A percentile compares a stretch with the other conserved stretches of the same genome.
Conservation (phyloP, 1,140 invertebrate species). For the Sweltsa coloradensis region DNA sequence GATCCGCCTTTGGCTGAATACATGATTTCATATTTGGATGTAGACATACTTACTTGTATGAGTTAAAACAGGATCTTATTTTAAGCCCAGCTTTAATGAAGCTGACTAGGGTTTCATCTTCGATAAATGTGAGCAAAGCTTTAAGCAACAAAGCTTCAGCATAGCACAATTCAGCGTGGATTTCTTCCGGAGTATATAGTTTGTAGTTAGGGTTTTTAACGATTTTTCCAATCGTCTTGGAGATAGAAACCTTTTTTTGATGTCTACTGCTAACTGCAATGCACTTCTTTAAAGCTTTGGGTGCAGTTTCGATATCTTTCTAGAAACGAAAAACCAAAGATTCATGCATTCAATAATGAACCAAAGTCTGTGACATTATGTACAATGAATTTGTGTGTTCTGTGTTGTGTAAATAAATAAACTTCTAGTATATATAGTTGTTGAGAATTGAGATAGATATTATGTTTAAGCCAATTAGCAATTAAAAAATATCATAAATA, state of each 20-base stretch:
- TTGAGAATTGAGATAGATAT: too few species aligned
- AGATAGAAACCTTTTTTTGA: conserved; percentile 56
- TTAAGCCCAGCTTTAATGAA: conserved; percentile 89
- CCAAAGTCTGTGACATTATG: too few species aligned
- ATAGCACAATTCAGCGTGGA: conserved; percentile 91
- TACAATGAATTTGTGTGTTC: too few species aligned
- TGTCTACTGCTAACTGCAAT: conserved; percentile 63
- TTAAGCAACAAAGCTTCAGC: conserved; percentile 81
- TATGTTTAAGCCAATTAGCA: too few species aligned
- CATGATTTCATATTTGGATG: too few species aligned
- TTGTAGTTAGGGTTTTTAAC: conserved; percentile 68
- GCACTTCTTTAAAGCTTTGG: conserved; percentile 56
- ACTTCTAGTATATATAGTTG: too few species aligned
- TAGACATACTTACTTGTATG: conserved; percentile 81
- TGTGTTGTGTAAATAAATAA: too few species aligned
- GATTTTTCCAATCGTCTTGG: conserved; percentile 69
- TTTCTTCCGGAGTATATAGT: conserved; percentile 66
- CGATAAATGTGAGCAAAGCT: conserved; percentile 82
- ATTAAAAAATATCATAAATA: too few species aligned
- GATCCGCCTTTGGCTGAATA: too few species aligned
- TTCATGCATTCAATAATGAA: too few species aligned
- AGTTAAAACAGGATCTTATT: conserved; percentile 81
- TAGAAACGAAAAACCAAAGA: too few species aligned
- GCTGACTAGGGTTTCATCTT: conserved; percentile 87
- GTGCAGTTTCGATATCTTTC: conserved; percentile 58